Base-by-base conservation (phyloP, 2,113 vertebrate genomes). In the Podiceps cristatus region DNA sequence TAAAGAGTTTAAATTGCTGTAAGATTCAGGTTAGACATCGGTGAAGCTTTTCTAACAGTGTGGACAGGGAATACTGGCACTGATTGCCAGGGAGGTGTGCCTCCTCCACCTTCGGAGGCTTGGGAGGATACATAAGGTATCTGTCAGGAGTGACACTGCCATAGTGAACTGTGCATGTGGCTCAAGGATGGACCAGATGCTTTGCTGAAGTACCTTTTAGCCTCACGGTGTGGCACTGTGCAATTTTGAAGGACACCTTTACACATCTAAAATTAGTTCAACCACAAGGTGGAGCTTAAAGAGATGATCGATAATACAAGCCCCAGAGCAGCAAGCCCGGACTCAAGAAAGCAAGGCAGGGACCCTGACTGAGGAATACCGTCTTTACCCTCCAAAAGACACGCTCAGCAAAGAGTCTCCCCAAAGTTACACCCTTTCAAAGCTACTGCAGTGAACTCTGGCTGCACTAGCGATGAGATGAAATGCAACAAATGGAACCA, bases 311-410 rank as follows among this genome's bases (percentile, higher is more conserved):
- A 18, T 27, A 59, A 47, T 0, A 67, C 8, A 85, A 33, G 6
- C 18, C 18, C 31, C 0, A 0, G 63, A 63, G 19, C 72, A 74
- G 58, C 3, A 4, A 82, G 50, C n/a, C 33, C 0, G 0, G 58
- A 8, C 62, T 31, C 20, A 28, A 66, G 45, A 45, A 42, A 66
- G 28, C 33, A 2, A 87, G 23, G 31, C 37, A 52, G 40, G 35
- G 62, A 44, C 7, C 47, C 49, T 60, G 42, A 18, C n/a, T 16
- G 28, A 71, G 27, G 47, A 72, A 50, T 20, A 31, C 24, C 0
- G 1, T 13, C 10, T 2, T 17, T 53, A 31, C 16, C 52, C 50
- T 25, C 44, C 44, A 27, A 63, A 94, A 81, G 47, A 59, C 13
- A 50, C 5, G 20, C 13, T 25, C 37, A 56, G 60, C 19, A 52